Evolutionary conservation across 2,113 vertebrate species (phyloP).

Genomic region (Pomatorhinus ruficollis): DNA sequence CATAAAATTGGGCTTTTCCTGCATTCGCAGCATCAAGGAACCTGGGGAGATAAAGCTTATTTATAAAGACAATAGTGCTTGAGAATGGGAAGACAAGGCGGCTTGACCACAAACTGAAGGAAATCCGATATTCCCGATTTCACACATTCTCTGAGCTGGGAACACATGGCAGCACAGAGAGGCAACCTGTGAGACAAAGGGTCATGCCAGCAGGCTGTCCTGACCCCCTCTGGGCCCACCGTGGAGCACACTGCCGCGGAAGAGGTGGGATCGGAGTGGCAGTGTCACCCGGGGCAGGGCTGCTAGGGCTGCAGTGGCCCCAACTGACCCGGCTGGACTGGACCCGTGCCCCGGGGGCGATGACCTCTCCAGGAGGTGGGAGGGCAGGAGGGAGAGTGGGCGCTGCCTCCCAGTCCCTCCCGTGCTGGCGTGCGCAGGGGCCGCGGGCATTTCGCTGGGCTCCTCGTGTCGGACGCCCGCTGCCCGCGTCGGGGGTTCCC

Average conservation of each 20-base stretch:
- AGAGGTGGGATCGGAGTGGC: fast-evolving
- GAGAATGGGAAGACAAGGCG: background rate
- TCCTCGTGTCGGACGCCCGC: fast-evolving
- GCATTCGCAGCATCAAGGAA: background rate
- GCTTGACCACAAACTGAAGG: background rate
- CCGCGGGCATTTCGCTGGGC: fast-evolving
- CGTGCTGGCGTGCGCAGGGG: background rate
- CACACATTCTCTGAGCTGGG: background rate
- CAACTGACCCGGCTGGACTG: background rate
- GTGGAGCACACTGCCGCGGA: background rate
- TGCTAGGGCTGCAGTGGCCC: background rate
- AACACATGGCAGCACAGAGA: background rate
- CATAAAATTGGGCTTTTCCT: background rate
- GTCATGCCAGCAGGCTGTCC: no score
- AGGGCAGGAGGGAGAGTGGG: background rate
- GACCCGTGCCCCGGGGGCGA: background rate
- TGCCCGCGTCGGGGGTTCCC: background rate
- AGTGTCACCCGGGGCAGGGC: background rate
- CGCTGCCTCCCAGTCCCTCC: background rate
- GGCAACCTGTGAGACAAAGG: fast-evolving
- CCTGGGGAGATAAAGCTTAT: background rate
- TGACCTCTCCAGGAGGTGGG: background rate
- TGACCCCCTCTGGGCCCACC: background rate
- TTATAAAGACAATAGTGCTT: background rate
- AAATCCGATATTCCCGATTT: background rate